These are phyloP conservation scores for Druceiella hillmani DNA, from an alignment of 2,888 invertebrate genomes.

Conservation along the genomic window DNA sequence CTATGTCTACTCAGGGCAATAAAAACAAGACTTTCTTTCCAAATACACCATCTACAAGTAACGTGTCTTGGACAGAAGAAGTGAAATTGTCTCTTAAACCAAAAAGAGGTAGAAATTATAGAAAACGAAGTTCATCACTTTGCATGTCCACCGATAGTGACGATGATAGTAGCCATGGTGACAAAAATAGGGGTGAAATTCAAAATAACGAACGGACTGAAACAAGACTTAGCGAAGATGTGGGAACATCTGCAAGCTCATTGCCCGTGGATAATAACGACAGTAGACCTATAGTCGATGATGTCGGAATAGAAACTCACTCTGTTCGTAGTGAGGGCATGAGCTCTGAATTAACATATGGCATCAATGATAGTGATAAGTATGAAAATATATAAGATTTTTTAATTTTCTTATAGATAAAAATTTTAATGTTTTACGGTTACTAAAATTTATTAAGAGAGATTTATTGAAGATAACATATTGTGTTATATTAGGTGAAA, in stretches of 20 bases:
- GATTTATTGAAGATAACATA: no score
- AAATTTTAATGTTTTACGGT: no score
- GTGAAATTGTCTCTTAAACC: no score
- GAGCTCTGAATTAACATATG: not conserved
- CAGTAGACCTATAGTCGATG: no score
- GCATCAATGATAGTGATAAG: conserved; percentile 32
- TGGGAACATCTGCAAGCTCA: no score
- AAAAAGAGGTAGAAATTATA: conserved; percentile 10
- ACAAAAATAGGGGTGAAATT: not conserved
- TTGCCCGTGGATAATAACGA: conserved; percentile 10
- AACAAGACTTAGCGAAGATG: no score
- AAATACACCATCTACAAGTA: conserved; percentile 36
- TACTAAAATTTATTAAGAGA: no score
- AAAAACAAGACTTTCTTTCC: not conserved
- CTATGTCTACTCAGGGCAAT: conserved; percentile 9
- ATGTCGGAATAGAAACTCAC: no score
- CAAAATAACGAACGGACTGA: not conserved
- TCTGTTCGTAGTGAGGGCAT: not conserved
- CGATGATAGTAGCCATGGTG: conserved; percentile 6
- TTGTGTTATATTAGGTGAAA: no score
- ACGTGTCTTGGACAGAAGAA: conserved; percentile 35
- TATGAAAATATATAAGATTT: no score
- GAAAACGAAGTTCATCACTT: conserved; percentile 30
- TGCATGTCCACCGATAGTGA: conserved; percentile 7
- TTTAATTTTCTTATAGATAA: no score